Base-by-base conservation (phyloP, 2,888 invertebrate species). In the Napeogenes inachia region DNA sequence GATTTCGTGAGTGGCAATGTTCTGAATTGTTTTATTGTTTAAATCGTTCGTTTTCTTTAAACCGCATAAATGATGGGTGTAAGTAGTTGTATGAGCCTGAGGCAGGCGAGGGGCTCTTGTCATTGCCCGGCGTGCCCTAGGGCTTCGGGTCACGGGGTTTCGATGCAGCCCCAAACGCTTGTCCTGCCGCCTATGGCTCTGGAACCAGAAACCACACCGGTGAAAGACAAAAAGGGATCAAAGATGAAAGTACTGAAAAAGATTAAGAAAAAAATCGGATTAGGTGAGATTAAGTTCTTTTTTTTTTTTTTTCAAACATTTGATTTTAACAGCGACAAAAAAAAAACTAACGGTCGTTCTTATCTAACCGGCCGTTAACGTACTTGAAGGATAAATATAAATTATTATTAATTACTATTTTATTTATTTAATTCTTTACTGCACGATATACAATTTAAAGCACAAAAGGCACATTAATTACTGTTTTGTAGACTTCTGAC, bases 221-320 rank as follows among this genome's bases (percentile, higher is more conserved):
- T 89, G 0, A 88, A 89, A 75, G 87, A 89, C 70, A 89, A 88
- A 69, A 90, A 91, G 62, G 89, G 89, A 12, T 90, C 90, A 2
- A 96, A 96, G 90, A 96, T 97, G 95, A 96, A 96, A 91, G 95
- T 97, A 67, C 89, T 97, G 68, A 97, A 97, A 92, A 97, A 96
- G 82, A 95, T 97, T 76, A 96, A 96, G 86, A 94, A 94, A 77
- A 95, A 95, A 78, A 96, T 97, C 82, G 96, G 97, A 75, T 87
- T 97, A 84, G 96, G 97, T 96, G 87, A 93, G 96, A 73, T 59
- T 4, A 8, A 30, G 30, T n/a, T 13, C 6, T 13, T 5, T 3
- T 8, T 8, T 8, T 30, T 46, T 53, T 33, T 10, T 42, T 45
- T 54, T 53, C 45, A 50, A 47, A 45, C 6, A 46, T 45, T 54